Evolutionary conservation across 53 echinoderm and acorn worm species (phyloP).

Genomic region (Temnopleurus reevesii): DNA sequence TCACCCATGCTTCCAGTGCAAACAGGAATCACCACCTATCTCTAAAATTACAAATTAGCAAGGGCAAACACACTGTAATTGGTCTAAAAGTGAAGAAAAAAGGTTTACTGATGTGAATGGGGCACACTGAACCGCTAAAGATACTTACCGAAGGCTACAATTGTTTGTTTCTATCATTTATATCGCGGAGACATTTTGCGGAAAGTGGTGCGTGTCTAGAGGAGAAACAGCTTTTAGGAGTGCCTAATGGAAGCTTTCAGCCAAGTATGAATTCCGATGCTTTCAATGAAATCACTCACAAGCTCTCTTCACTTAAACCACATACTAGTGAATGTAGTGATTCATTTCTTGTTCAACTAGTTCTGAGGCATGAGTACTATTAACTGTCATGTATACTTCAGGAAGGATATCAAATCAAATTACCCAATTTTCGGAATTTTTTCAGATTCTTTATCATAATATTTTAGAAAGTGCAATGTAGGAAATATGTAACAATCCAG

Average conservation of each 20-base stretch:
- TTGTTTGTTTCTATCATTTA: neutral
- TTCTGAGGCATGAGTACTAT: neutral
- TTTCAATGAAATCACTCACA: neutral
- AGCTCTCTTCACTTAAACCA: neutral
- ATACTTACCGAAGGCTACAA: neutral
- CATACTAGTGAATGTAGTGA: neutral
- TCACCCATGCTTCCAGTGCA: no score
- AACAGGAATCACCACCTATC: no score
- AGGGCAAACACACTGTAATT: no score
- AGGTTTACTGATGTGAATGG: constrained; percentile 11
- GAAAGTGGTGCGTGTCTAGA: neutral
- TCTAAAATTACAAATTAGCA: no score
- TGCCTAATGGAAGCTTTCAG: constrained; percentile 25
- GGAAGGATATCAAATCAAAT: neutral
- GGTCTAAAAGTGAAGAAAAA: no score
- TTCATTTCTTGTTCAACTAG: neutral
- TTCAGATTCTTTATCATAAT: no score
- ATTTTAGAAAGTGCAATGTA: no score
- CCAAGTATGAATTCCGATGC: constrained; percentile 9
- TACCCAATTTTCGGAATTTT: no score
- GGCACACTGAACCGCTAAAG: neutral
- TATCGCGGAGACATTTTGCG: neutral
- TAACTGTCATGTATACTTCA: neutral
- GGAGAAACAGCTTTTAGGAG: constrained; percentile 3
- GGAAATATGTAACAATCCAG: no score